Conservation (phyloP, 2,888 invertebrate species). For the Cantharis rustica region DNA sequence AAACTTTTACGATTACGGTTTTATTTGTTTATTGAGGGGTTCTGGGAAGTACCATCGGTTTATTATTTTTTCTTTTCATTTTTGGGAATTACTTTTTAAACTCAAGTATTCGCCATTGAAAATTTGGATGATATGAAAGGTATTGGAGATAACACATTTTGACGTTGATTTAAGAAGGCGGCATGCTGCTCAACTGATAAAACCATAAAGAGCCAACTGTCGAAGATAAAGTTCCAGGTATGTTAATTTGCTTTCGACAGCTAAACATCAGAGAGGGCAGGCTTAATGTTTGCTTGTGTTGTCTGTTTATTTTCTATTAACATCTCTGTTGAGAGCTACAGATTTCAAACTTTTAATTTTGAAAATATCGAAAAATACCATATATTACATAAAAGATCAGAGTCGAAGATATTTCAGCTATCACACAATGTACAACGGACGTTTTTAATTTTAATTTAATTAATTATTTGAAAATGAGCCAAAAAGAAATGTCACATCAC, state of each 20-base stretch:
- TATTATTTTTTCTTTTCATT: neutral
- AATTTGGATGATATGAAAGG: neutral
- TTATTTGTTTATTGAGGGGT: neutral
- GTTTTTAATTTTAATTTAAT: too few relatives aligned
- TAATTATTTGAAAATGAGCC: too few relatives aligned
- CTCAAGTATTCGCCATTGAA: neutral
- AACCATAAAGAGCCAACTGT: slow-evolving; percentile 7
- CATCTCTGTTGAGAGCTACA: neutral
- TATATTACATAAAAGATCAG: too few relatives aligned
- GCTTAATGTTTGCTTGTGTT: neutral
- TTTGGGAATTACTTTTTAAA: neutral
- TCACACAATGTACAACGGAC: too few relatives aligned
- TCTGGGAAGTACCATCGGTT: neutral
- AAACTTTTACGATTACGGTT: neutral
- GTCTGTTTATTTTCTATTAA: neutral
- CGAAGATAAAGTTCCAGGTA: slow-evolving; percentile 3
- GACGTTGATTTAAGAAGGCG: slow-evolving; percentile 14
- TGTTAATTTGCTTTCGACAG: slow-evolving; percentile 12
- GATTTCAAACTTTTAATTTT: neutral
- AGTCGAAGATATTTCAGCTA: too few relatives aligned
- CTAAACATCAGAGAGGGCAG: neutral
- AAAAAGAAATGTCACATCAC: too few relatives aligned
- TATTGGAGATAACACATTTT: slow-evolving; percentile 4
- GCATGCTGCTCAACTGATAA: slow-evolving; percentile 2
- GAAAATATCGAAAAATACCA: too few relatives aligned